phyloP scores from a whole-genome alignment of 2,888 invertebrate genomes.

The Drosophila birchii region DNA sequence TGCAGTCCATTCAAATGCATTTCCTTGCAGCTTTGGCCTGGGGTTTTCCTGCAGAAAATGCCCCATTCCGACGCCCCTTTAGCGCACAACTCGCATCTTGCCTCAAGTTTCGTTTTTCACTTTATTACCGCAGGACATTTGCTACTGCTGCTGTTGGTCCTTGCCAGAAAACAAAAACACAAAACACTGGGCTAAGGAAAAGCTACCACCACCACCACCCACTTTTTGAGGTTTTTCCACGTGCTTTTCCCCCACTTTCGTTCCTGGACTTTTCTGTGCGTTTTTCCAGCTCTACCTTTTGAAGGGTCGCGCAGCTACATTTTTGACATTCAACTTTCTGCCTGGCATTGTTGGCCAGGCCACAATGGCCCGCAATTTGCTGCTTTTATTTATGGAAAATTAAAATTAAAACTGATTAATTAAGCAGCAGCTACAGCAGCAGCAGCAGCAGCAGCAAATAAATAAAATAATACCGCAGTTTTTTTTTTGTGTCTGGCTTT shows the following conservation, averaged over 20 bases:
- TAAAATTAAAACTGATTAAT: slow-evolving; percentile 61
- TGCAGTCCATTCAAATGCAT: slow-evolving; percentile 45
- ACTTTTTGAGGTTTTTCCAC: slow-evolving; percentile 27
- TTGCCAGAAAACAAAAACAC: slow-evolving; percentile 17
- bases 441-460: slow-evolving; percentile 38
- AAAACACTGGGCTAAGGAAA: slow-evolving; percentile 17
- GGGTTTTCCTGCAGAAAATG: slow-evolving; percentile 4
- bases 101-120: slow-evolving; percentile 31
- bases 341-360: slow-evolving; percentile 20
- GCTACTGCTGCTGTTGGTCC: slow-evolving; percentile 23
- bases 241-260: neutral
- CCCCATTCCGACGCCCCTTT: neutral
- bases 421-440: slow-evolving; percentile 45
- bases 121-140: slow-evolving; percentile 47
- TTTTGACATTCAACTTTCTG: slow-evolving; percentile 38
- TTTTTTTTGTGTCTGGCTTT: slow-evolving; percentile 28
- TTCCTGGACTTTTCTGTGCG: slow-evolving; percentile 10
- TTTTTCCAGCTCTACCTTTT: slow-evolving; percentile 7
- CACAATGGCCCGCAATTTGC: slow-evolving; percentile 40
- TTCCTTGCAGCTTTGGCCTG: slow-evolving; percentile 27
- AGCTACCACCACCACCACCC: neutral
- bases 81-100: slow-evolving; percentile 7
- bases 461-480: slow-evolving; percentile 49
- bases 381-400: slow-evolving; percentile 45
- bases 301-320: slow-evolving; percentile 42